Conservation (phyloP, 2,113 vertebrate genomes). For the Oxyura jamaicensis region DNA sequence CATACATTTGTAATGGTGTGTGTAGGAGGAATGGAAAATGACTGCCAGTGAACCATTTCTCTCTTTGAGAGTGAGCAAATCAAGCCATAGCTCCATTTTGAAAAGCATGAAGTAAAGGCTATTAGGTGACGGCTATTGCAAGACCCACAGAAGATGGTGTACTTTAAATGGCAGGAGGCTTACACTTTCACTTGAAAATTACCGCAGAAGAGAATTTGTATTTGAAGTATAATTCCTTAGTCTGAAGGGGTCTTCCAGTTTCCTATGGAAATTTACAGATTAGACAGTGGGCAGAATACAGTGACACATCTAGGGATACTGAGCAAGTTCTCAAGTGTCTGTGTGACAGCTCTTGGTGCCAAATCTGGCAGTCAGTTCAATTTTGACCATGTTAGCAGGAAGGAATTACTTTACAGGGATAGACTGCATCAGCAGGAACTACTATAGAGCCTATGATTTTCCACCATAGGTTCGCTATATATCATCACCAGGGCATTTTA, state of each 20-base stretch:
- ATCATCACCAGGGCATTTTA: neutral
- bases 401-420: neutral
- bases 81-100: neutral
- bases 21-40: neutral
- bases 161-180: neutral
- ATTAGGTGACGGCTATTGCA: neutral
- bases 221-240: neutral
- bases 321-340: neutral
- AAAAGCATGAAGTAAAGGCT: neutral
- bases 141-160: neutral
- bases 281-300: neutral
- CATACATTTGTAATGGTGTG: neutral
- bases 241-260: neutral
- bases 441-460: neutral
- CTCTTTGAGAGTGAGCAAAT: neutral
- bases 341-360: neutral
- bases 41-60: neutral
- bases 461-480: accelerated
- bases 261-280: neutral
- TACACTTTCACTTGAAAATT: neutral
- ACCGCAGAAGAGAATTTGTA: neutral
- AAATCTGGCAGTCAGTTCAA: neutral
- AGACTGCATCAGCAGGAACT: neutral
- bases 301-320: neutral
- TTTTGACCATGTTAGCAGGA: neutral